These are phyloP conservation scores for Tokudaia muenninki DNA, from an alignment of 2,797 vertebrate genomes.

Conservation along the genomic window DNA sequence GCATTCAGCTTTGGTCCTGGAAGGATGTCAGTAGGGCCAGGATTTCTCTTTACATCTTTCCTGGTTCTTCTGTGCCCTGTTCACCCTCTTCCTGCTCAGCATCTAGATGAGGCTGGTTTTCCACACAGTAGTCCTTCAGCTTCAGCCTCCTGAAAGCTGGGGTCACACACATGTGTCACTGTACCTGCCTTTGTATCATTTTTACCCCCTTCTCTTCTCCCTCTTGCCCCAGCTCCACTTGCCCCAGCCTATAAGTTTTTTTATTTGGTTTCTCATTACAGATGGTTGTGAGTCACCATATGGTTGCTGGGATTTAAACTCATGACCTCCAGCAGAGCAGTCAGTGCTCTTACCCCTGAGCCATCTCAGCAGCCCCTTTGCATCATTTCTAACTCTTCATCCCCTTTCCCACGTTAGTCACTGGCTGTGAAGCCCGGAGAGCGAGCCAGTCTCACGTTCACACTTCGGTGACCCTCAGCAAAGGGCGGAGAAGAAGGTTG, in stretches of 20 bases:
- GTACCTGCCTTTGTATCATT: background rate
- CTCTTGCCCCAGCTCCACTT: too few species aligned
- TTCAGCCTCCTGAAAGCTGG: background rate
- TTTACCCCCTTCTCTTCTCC: too few species aligned
- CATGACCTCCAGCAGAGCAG: too few species aligned
- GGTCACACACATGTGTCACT: background rate
- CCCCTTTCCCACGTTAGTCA: too few species aligned
- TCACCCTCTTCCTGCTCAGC: background rate
- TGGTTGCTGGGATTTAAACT: too few species aligned
- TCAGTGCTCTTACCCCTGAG: too few species aligned
- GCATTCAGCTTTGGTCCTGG: background rate
- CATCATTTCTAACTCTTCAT: background rate
- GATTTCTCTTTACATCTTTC: background rate
- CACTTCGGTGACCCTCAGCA: background rate
- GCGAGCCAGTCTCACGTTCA: background rate
- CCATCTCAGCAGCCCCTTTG: too few species aligned
- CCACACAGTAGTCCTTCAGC: background rate
- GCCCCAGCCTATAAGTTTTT: too few species aligned
- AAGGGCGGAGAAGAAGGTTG: background rate
- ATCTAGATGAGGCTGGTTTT: background rate
- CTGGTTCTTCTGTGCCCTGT: background rate
- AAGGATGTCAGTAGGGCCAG: background rate
- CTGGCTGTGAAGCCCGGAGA: background rate
- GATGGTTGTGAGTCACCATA: too few species aligned
- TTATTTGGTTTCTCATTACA: too few species aligned